Evolutionary conservation across 2,113 vertebrate species (phyloP), one percentile per base, ranked within the genome.

Genomic region (Triplophysa dalaica): DNA sequence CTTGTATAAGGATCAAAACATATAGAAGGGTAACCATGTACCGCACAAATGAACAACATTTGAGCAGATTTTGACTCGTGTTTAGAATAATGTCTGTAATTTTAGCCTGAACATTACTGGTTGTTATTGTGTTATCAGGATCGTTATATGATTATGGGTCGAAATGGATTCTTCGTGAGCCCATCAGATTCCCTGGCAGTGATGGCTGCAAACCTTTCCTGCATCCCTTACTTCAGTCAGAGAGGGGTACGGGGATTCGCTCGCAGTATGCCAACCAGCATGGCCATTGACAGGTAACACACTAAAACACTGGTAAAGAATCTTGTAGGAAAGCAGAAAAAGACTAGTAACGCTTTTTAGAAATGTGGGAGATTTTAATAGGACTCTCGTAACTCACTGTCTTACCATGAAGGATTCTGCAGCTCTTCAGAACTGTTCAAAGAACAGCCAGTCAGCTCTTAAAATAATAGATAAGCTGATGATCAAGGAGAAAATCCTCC

Each of bases 121-220:
- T 8, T 62, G 3, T 73, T 19, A 50, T 16, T 72, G 84, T 73
- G 24, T 84, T 84, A 68, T 17, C 87, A 99, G 98, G 98, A 99
- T 88, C 96, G 97, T 11, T 98, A 96, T 76, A 98, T 99, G 98
- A 96, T 99, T 87, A 94, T 99, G 6, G 97, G 98, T 84, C 94
- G 96, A 85, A 98, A 97, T 17, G 96, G 96, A 81, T 98, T 99
- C 89, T 99, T 99, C 75, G 95, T 99, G 85, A 98, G 95, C 41
- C 96, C 98, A 0, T 97, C 97, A 0, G 98, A 99, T 91, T 99
- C 98, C 0, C 70, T 99, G 90, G 98, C 98, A 82, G 87, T 99
- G 87, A 98, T 99, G 90, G 96, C 97, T 26, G 98, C 98, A 89
- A 97, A 99, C 88, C 92, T 98, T 66, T 91, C 95, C 83, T 93